Base-by-base conservation (phyloP, 2,888 invertebrate genomes). In the Cyclophora punctaria region DNA sequence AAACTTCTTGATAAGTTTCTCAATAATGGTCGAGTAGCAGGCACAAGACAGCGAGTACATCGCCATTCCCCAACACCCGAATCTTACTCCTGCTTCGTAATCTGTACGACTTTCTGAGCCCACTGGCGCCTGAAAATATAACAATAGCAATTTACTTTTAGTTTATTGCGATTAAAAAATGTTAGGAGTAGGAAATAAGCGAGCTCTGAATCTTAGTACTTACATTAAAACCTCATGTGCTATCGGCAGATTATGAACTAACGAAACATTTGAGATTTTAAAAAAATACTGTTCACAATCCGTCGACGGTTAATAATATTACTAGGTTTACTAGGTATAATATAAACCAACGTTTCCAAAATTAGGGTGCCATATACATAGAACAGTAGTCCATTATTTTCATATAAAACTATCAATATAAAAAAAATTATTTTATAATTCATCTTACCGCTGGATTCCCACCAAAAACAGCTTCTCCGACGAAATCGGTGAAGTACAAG, bases 31-130 rank as follows among this genome's bases (percentile, higher is more conserved):
- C 0, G 98, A 98, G 80, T 98, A 98, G 69, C 96, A 92, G 7
- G 98, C 95, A 73, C 98, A 98, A 1, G 98, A 97, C n/a, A 98
- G 78, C 0, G 98, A 98, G 67, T 95, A 95, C 94, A 95, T 95
- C 0, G 97, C 95, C 98, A 98, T 98, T 35, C 97, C 98, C 94
- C 96, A 96, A 68, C 98, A 98, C 6, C 98, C 98, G 69, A 98
- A 96, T 44, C 98, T 91, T 0, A 98, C 97, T 0, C 98, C 98
- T 42, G 94, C 93, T 76, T 98, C 96, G 72, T 98, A 98, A 5
- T 92, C 84, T 7, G 90, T 85, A 52, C 94, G 91, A 48, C 90
- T 83, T 20, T 78, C 69, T 20, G 92, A 90, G 7, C 94, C 94
- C 45, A 92, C 91, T 0, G 91, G 88, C 54, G 94, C 95, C 92